Conservation (phyloP, 2,113 vertebrate genomes). For the Ascaphus truei region DNA sequence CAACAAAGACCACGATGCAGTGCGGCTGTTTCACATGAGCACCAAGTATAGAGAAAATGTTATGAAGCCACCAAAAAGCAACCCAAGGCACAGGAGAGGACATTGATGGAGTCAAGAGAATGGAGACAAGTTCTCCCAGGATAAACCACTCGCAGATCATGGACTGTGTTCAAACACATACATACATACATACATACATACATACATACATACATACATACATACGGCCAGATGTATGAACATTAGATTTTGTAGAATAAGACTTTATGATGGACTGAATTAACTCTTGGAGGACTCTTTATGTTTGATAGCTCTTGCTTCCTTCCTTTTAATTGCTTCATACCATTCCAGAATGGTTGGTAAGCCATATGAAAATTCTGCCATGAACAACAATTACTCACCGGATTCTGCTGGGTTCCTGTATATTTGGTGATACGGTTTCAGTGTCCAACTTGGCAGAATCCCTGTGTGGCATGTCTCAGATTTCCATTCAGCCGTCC, state of each 20-base stretch:
- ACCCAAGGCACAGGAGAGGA: constrained; percentile 54
- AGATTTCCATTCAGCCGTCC: not conserved
- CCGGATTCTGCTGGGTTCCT: not conserved
- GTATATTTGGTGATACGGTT: not conserved
- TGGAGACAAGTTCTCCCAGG: not conserved
- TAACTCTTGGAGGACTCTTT: no score
- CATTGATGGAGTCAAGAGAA: constrained; percentile 21
- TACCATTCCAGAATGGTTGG: no score
- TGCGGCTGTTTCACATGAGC: constrained; percentile 56
- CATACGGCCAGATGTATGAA: no score
- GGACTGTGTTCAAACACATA: no score
- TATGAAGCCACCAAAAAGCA: constrained; percentile 19
- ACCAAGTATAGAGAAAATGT: constrained; percentile 49
- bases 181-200: no score
- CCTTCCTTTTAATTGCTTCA: no score
- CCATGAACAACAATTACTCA: not conserved
- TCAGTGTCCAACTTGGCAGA: no score
- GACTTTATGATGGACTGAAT: not conserved
- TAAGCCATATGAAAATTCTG: not conserved
- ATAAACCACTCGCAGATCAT: not conserved
- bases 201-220: no score
- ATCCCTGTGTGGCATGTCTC: not conserved
- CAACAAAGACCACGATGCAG: constrained; percentile 87
- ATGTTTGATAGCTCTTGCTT: no score
- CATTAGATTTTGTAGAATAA: not conserved